Conservation (phyloP, 1,140 invertebrate species). For the Elymnias hypermnestra region DNA sequence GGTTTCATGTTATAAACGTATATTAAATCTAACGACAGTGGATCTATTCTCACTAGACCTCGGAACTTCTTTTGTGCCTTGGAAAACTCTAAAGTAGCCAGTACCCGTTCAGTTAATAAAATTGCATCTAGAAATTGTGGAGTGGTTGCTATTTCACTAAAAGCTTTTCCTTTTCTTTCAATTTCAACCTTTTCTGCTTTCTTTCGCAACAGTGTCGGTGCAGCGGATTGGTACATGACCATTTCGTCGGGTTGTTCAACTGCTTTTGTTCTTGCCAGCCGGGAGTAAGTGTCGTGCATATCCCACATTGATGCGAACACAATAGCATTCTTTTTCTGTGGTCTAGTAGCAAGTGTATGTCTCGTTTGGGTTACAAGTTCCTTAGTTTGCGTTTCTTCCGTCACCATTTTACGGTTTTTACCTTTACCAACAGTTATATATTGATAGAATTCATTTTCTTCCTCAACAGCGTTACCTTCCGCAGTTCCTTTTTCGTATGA, state of each 20-base stretch:
- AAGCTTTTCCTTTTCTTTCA: constrained; percentile 34
- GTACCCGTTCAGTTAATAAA: constrained; percentile 80
- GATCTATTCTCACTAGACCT: constrained; percentile 78
- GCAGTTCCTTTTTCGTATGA: constrained; percentile 77
- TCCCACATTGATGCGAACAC: constrained; percentile 84
- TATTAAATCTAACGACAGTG: constrained; percentile 77
- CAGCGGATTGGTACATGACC: constrained; percentile 61
- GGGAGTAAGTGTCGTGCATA: constrained; percentile 81
- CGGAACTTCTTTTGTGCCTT: constrained; percentile 80
- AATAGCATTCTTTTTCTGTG: constrained; percentile 74
- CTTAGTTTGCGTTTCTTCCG: constrained; percentile 82
- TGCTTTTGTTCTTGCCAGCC: constrained; percentile 47
- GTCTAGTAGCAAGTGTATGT: constrained; percentile 76
- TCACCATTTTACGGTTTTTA: constrained; percentile 78
- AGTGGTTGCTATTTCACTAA: constrained; percentile 52
- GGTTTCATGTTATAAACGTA: constrained; percentile 80
- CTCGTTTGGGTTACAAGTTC: constrained; percentile 77
- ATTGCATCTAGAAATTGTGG: constrained; percentile 78
- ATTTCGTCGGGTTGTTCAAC: constrained; percentile 69
- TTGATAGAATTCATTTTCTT: constrained; percentile 80
- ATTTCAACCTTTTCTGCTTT: constrained; percentile 30
- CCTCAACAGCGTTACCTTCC: constrained; percentile 75
- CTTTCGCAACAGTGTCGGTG: constrained; percentile 40
- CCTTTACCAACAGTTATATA: constrained; percentile 79
- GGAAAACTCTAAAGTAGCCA: constrained; percentile 81